Evolutionary conservation across 2,113 vertebrate genomes (phyloP).

Genomic region (Amphiprion ocellaris): DNA sequence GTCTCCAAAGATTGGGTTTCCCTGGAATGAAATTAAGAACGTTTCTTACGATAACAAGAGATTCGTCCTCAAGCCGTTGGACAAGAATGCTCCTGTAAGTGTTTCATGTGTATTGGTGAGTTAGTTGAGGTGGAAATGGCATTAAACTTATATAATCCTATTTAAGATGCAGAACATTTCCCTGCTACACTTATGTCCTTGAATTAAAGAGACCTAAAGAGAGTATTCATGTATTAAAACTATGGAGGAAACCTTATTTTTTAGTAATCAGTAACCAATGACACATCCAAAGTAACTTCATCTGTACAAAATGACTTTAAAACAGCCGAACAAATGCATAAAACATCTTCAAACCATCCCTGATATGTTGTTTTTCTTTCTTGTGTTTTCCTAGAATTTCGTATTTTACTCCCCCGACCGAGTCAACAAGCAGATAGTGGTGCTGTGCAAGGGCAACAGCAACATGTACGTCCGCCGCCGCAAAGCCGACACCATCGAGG

Average conservation of each 20-base stretch:
- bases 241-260: too few relatives aligned
- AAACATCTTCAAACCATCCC: too few relatives aligned
- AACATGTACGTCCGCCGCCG: constrained; percentile 95
- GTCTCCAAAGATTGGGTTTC: constrained; percentile 97
- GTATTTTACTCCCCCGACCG: constrained; percentile 93
- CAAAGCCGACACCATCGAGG: constrained; percentile 95
- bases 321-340: too few relatives aligned
- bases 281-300: too few relatives aligned
- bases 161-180: too few relatives aligned
- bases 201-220: too few relatives aligned
- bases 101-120: not conserved
- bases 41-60: constrained; percentile 98
- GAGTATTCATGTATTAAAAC: too few relatives aligned
- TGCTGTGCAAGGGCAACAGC: constrained; percentile 97
- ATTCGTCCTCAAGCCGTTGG: constrained; percentile 97
- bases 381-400: constrained; percentile 87
- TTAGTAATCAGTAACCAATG: too few relatives aligned
- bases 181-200: too few relatives aligned
- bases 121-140: too few relatives aligned
- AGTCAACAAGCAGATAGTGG: constrained; percentile 95
- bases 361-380: not conserved
- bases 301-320: too few relatives aligned
- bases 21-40: constrained; percentile 98
- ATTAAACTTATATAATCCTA: too few relatives aligned
- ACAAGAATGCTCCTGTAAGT: constrained; percentile 97